Evolutionary conservation across 2,797 vertebrate genomes (phyloP), one percentile per base, ranked within the genome.

Genomic region (Takifugu ocellatus): DNA sequence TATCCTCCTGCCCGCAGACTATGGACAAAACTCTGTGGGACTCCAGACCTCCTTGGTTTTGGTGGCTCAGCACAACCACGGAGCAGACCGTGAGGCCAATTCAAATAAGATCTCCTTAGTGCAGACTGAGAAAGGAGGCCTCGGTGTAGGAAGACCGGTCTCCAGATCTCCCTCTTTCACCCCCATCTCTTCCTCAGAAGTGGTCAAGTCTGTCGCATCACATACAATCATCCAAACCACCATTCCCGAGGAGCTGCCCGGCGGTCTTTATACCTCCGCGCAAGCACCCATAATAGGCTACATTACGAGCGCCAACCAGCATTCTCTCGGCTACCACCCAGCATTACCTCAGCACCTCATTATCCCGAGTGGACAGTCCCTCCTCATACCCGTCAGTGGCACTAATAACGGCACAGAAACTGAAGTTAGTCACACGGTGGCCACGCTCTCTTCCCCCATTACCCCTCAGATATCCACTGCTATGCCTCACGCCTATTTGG

Each of bases 261-360:
- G 93, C 0, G 93, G 91, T 73, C 94, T 98, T 79, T 99, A 97
- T 12, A 90, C 96, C 1, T 84, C 95, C 0, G 90, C 94, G 25
- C 92, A 97, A 55, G 92, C 96, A 21, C 93, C 96, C 0, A 96
- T 98, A 0, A 96, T 99, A 56, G 97, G 98, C 10, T 97, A 96
- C 79, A 98, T 98, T 83, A 91, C 97, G 83, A 96, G 94, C 29
- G 72, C 92, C 36, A 87, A 90, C 63, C 96, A 96, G 87, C 94
- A 95, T 61, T 91, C 94, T 2, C 91, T 98, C 54, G 92, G 95
- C 61, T 98, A 98, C 65, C 94, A 94, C 2, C 77, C 94, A 68
- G 88, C 92, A 55, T 90, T 99, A 72, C 93, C 95, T 0, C 97
- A 96, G 86, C 96, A 98, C 82, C 89, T 98, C 80, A 94, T 99